A percentile compares a stretch with the other conserved stretches of the same genome.
These are phyloP conservation scores for Scomber scombrus DNA, from an alignment of 2,113 vertebrate genomes.

Conservation along the genomic window DNA sequence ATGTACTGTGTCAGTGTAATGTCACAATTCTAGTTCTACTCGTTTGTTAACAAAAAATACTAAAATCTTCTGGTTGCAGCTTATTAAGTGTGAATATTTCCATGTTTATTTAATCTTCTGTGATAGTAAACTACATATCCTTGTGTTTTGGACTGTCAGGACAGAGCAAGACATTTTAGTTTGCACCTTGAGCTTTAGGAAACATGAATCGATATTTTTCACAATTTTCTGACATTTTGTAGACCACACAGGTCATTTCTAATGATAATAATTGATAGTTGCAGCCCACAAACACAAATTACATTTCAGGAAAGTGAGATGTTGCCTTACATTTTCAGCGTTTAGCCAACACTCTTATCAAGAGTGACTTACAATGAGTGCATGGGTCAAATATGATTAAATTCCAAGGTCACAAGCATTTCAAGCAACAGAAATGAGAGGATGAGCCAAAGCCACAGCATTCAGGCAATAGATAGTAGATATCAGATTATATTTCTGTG, in stretches of 20 bases:
- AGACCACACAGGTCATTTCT: no score
- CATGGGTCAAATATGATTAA: constrained; percentile 74
- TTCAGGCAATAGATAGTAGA: constrained; percentile 65
- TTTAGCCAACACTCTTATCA: constrained; percentile 68
- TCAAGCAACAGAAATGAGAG: constrained; percentile 63
- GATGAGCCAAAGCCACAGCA: constrained; percentile 46
- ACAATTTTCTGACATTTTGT: no score
- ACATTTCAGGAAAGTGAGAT: constrained; percentile 66
- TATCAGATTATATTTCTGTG: constrained; percentile 48
- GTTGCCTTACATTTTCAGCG: constrained; percentile 65
- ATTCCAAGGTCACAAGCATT: constrained; percentile 76
- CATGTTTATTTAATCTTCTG: no score
- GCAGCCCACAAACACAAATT: constrained; percentile 55
- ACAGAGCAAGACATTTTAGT: no score
- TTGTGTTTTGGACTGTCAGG: no score
- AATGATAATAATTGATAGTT: no score
- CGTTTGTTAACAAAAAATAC: no score
- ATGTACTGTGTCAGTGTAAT: constrained; percentile 7
- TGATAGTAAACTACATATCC: no score
- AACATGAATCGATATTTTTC: no score
- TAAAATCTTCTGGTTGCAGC: no score
- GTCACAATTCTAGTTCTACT: constrained; percentile 5
- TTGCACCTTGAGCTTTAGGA: no score
- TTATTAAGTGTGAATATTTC: no score
- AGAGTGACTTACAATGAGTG: constrained; percentile 70